Percentiles rank a stretch among this genome's conserved stretches.
These are phyloP conservation scores for Sitodiplosis mosellana DNA, from an alignment of 1,140 invertebrate genomes.

Conservation along the genomic window DNA sequence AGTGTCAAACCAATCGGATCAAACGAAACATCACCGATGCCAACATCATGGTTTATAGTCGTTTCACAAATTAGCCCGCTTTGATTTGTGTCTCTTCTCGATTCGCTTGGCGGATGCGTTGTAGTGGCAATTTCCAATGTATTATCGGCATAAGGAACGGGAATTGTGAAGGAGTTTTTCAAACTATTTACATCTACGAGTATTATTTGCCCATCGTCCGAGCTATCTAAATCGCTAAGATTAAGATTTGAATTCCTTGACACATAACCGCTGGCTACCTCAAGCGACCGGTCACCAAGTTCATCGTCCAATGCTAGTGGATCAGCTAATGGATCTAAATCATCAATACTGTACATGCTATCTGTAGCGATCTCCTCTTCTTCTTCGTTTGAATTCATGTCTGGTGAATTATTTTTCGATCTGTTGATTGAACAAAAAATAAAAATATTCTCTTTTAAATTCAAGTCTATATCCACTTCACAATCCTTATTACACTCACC, in stretches of 20 bases:
- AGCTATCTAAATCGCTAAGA: neutral
- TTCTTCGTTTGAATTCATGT: neutral
- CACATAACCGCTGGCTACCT: neutral
- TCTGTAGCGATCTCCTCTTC: slow-evolving; percentile 2
- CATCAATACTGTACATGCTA: slow-evolving; percentile 1
- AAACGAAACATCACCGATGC: neutral
- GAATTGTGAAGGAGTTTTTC: neutral
- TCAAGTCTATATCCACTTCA: neutral
- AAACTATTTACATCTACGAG: neutral
- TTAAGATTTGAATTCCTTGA: neutral
- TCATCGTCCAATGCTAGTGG: slow-evolving; percentile 19
- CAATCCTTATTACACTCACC: slow-evolving; percentile 1
- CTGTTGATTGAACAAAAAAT: neutral
- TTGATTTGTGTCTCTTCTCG: slow-evolving; percentile 1
- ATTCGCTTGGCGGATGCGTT: slow-evolving; percentile 2
- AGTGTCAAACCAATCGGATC: neutral
- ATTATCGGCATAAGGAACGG: neutral
- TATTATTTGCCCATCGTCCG: neutral
- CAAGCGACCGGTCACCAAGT: no score
- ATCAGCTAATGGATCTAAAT: slow-evolving; percentile 17
- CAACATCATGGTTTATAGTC: neutral
- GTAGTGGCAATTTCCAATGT: neutral
- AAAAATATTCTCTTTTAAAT: neutral
- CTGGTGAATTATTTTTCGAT: neutral
- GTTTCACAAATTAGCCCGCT: neutral